These are phyloP conservation scores for Netelia inedita DNA, from an alignment of 2,888 invertebrate genomes.

Conservation along the genomic window DNA sequence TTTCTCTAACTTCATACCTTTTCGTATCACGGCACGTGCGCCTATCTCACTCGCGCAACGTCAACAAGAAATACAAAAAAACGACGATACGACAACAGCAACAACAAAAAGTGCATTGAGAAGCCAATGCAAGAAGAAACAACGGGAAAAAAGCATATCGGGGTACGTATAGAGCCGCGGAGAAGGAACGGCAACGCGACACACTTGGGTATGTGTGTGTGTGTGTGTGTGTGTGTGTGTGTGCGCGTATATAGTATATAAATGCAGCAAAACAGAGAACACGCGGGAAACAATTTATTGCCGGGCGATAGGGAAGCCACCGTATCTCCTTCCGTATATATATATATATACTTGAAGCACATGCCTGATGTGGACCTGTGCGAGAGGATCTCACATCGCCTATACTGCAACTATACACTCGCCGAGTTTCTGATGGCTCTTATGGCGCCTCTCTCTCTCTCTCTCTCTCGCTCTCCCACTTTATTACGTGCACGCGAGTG, in stretches of 20 bases:
- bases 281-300: constrained; percentile 79
- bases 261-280: constrained; percentile 67
- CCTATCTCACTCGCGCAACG: constrained; percentile 39
- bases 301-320: constrained; percentile 76
- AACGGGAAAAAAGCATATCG: constrained; percentile 50
- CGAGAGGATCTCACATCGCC: constrained; percentile 33
- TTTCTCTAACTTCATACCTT: background rate
- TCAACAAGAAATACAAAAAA: constrained; percentile 47
- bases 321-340: constrained; percentile 79
- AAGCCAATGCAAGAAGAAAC: constrained; percentile 55
- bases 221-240: background rate
- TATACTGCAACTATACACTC: constrained; percentile 39
- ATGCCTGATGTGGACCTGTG: constrained; percentile 57
- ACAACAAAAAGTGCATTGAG: constrained; percentile 47
- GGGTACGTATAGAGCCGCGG: constrained; percentile 35
- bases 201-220: background rate
- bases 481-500: constrained; percentile 31
- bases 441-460: constrained; percentile 57
- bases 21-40: constrained; percentile 22
- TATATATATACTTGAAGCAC: constrained; percentile 53
- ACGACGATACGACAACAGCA: constrained; percentile 37
- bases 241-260: background rate
- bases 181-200: constrained; percentile 36
- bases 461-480: background rate
- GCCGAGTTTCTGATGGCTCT: constrained; percentile 59